Evolutionary conservation across 2,888 invertebrate species (phyloP).

Genomic region (Sinodicranocentrus sp.): DNA sequence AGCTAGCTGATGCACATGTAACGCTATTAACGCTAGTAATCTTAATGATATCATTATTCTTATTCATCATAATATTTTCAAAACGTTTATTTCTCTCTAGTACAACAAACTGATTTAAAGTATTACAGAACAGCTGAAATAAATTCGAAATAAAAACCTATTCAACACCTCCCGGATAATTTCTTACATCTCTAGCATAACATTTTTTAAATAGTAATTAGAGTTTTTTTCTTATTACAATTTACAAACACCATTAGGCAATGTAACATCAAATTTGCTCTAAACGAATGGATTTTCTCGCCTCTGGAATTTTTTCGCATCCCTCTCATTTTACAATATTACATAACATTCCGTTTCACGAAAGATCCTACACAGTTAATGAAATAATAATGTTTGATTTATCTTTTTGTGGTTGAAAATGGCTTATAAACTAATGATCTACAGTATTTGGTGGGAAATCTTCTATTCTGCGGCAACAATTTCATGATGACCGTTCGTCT

Average conservation of each 20-base stretch:
- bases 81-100: slow-evolving; percentile 42
- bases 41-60: slow-evolving; percentile 12
- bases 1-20: slow-evolving; percentile 49
- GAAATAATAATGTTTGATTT: slow-evolving; percentile 56
- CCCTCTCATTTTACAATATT: slow-evolving; percentile 17
- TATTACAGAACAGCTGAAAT: slow-evolving; percentile 40
- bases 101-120: slow-evolving; percentile 49
- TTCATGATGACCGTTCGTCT: slow-evolving; percentile 70
- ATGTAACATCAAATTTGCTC: slow-evolving; percentile 23
- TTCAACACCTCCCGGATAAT: slow-evolving; percentile 35
- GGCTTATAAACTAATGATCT: slow-evolving; percentile 62
- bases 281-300: slow-evolving; percentile 36
- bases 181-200: slow-evolving; percentile 19
- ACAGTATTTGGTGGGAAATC: slow-evolving; percentile 64
- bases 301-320: slow-evolving; percentile 47
- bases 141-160: slow-evolving; percentile 48
- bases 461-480: slow-evolving; percentile 70
- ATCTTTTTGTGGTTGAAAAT: slow-evolving; percentile 61
- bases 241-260: slow-evolving; percentile 46
- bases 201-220: slow-evolving; percentile 36
- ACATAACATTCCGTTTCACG: slow-evolving; percentile 32
- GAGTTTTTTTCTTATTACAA: slow-evolving; percentile 13
- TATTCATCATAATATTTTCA: slow-evolving; percentile 35
- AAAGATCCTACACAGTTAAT: slow-evolving; percentile 30
- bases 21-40: slow-evolving; percentile 27